These are phyloP conservation scores for Pimephales promelas DNA, from an alignment of 2,113 vertebrate genomes.

Conservation along the genomic window DNA sequence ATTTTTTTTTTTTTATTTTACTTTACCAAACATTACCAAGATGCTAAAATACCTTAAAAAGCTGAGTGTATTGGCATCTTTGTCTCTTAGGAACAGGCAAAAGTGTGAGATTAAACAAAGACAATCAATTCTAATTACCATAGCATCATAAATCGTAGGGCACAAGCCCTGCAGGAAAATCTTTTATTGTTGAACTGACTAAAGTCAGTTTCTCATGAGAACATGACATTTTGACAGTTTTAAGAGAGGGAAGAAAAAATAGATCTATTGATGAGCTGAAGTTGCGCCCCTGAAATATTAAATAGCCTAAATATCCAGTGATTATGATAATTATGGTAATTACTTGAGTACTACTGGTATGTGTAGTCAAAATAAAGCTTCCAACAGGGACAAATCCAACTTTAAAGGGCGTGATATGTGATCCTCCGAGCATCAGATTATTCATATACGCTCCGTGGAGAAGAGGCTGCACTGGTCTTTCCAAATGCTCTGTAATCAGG, in stretches of 20 bases:
- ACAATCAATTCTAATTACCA: slow-evolving; percentile 57
- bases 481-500: slow-evolving; percentile 65
- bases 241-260: slow-evolving; percentile 2
- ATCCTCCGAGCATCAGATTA: slow-evolving; percentile 54
- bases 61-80: slow-evolving; percentile 19
- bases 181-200: slow-evolving; percentile 17
- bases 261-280: slow-evolving; percentile 10
- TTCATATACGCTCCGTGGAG: slow-evolving; percentile 52
- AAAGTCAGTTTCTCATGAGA: slow-evolving; percentile 33
- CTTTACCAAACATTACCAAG: neutral
- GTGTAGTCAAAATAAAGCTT: slow-evolving; percentile 20
- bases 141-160: slow-evolving; percentile 50
- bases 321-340: neutral
- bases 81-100: slow-evolving; percentile 10
- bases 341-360: neutral
- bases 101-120: slow-evolving; percentile 56
- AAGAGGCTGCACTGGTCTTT: slow-evolving; percentile 54
- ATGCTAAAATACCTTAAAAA: slow-evolving; percentile 9
- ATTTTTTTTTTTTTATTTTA: neutral
- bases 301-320: neutral
- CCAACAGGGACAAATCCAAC: slow-evolving; percentile 43
- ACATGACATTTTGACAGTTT: slow-evolving; percentile 40
- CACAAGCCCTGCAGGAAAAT: slow-evolving; percentile 18
- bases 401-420: slow-evolving; percentile 50
- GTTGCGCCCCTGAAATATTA: slow-evolving; percentile 11